Evolutionary conservation across 2,888 invertebrate species (phyloP), one percentile per base, ranked within the genome.

Genomic region (Tetragnatha montana): DNA sequence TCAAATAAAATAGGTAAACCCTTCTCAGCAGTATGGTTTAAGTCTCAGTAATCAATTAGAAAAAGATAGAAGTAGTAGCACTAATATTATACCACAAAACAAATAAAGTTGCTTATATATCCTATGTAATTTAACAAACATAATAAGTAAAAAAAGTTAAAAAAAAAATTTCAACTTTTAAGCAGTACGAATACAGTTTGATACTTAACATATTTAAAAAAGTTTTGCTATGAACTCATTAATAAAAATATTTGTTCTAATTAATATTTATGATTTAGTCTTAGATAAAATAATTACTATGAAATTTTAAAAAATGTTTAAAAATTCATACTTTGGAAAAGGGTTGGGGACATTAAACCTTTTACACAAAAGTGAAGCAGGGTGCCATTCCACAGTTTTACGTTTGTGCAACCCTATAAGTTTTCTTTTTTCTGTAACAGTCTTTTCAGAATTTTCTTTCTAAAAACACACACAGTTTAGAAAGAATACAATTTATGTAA

Each of bases 321-420:
- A 70, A 71, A 21, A 81, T 12, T 21, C 94, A 93, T 94, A 95
- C 94, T 95, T 95, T 51, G 95, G 95, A 91, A 95, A 96, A 0
- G 98, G 97, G 93, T 98, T 96, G 0, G 98, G 97, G 50, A 99
- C 95, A 93, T 99, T 99, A 93, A 99, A 99, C 74, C 98, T 94
- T 93, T 97, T 97, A 93, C 98, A 98, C 0, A 99, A 94, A 8
- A 97, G 93, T 73, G 95, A 94, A 91, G 96, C 95, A 0, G 99
- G 99, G 91, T 96, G 95, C 99, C 99, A 99, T 75, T 95, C 94
- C 0, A 93, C 92, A 50, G 94, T 95, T 7, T 94, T 94, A 81
- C 98, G 94, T 0, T 97, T 98, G 10, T 96, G 94, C 90, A 95
- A 95, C 0, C 97, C 98, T 93, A 96, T 97, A 94, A 96, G 95